Evolutionary conservation across 2,888 invertebrate genomes (phyloP), one percentile per base, ranked within the genome.

Genomic region (Thymelicus lineola): DNA sequence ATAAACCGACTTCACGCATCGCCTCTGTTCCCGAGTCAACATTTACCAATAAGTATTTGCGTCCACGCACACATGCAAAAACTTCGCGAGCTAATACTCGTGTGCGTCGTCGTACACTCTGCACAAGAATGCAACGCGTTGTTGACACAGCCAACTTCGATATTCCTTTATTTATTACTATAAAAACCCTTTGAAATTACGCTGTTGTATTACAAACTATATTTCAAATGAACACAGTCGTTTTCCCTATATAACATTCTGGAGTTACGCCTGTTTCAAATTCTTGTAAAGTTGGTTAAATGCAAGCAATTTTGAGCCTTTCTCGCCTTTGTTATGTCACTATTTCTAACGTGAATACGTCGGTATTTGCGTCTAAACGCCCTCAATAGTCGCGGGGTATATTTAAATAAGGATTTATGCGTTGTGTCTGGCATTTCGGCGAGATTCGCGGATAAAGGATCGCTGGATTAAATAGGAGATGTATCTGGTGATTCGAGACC

Each of bases 351-450:
- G 46, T 5, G 35, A 46, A 7, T 17, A 14, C 6, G 14, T 15
- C 14, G 55, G 35, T 60, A 61, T 64, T 70, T 74, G 42, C 20
- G 67, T 62, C 71, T 10, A 58, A 65, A 45, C 48, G 71, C 72
- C 74, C 79, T 80, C 73, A 68, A 72, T 73, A 73, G 72, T 72
- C 74, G 74, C 79, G 82, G 82, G 86, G 88, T 91, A 93, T 91
- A 93, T 93, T 92, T 92, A 91, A 93, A 93, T 92, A 91, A 91
- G 90, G 92, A 93, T 93, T 93, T 93, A 93, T 92, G 92, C 87
- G 87, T 87, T 87, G 88, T 88, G 92, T 91, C 93, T 92, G 92
- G 89, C 85, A 85, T 91, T 91, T 92, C 90, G 91, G 92, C 90
- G 88, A 92, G 92, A 90, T 93, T 86, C 84, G 83, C 82, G 90